A percentile compares a stretch with the other conserved stretches of the same genome.
Evolutionary conservation across 1,140 invertebrate species (phyloP).

Genomic region (Stenopsyche tienmushanensis): DNA sequence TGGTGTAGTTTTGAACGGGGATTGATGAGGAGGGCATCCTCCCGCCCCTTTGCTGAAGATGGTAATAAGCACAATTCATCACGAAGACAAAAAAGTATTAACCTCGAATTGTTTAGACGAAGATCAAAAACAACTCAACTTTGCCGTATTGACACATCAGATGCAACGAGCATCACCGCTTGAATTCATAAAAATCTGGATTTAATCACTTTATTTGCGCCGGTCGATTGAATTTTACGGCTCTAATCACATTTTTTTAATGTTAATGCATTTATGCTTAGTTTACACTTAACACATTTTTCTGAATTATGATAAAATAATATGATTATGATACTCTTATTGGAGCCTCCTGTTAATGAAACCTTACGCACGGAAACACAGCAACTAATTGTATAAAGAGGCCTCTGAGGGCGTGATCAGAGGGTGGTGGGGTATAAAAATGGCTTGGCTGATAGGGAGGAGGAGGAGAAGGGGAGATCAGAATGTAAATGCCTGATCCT

Average conservation of each 20-base stretch:
- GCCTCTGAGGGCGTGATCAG: constrained; percentile 22
- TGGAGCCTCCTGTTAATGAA: constrained; percentile 22
- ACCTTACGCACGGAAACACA: constrained; percentile 34
- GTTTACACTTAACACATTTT: too few species aligned
- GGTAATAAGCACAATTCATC: constrained; percentile 41
- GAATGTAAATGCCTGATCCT: neutral
- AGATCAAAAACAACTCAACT: neutral
- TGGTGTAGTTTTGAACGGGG: neutral
- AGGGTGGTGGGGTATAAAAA: constrained; percentile 12
- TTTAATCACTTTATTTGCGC: too few species aligned
- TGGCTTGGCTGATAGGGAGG: constrained; percentile 18
- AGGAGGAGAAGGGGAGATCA: constrained; percentile 3
- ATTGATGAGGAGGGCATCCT: neutral
- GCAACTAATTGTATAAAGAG: constrained; percentile 34
- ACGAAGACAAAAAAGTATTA: too few species aligned
- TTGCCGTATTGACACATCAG: constrained; percentile 13
- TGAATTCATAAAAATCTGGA: too few species aligned
- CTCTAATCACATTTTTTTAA: neutral
- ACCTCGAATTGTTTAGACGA: neutral
- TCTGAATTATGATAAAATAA: neutral
- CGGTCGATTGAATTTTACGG: too few species aligned
- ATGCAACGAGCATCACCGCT: neutral
- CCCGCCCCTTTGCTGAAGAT: constrained; percentile 27
- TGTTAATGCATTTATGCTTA: neutral
- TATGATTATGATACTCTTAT: neutral